These are phyloP conservation scores for Arctia plantaginis DNA, from an alignment of 2,888 invertebrate species.

Conservation along the genomic window DNA sequence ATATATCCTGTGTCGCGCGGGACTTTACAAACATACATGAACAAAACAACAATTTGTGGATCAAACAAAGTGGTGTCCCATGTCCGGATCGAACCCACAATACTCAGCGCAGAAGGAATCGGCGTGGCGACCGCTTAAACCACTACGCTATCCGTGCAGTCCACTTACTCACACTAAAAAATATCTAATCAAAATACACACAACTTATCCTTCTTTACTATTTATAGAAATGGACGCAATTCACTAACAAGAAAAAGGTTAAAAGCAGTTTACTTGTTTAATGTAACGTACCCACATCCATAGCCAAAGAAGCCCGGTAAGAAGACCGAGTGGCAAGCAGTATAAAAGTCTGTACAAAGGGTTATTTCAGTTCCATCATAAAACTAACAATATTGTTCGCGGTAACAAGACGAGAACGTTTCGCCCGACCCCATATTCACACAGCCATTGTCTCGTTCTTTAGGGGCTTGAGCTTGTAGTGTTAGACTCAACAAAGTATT, in stretches of 20 bases:
- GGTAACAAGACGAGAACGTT: constrained; percentile 83
- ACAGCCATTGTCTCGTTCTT: constrained; percentile 81
- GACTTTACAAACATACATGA: too few species aligned
- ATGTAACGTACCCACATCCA: constrained; percentile 29
- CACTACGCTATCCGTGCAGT: too few species aligned
- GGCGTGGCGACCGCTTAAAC: too few species aligned
- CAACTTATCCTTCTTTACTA: not conserved
- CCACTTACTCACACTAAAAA: too few species aligned
- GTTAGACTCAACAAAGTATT: constrained; percentile 78
- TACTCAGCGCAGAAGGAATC: too few species aligned
- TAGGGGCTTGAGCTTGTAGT: constrained; percentile 76
- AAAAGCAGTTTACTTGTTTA: constrained; percentile 32
- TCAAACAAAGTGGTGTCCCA: too few species aligned
- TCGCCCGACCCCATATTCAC: constrained; percentile 81
- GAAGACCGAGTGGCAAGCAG: constrained; percentile 44
- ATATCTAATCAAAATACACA: not conserved
- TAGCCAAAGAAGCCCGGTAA: constrained; percentile 33
- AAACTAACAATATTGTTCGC: constrained; percentile 84
- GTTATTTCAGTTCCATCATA: constrained; percentile 78
- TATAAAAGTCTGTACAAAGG: constrained; percentile 73
- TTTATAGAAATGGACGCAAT: not conserved
- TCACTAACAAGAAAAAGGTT: constrained; percentile 12
- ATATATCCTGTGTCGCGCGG: too few species aligned
- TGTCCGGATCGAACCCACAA: too few species aligned
- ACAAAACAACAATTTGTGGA: too few species aligned